Evolutionary conservation across 1,140 invertebrate species (phyloP).

Genomic region (Calliphora vicina): DNA sequence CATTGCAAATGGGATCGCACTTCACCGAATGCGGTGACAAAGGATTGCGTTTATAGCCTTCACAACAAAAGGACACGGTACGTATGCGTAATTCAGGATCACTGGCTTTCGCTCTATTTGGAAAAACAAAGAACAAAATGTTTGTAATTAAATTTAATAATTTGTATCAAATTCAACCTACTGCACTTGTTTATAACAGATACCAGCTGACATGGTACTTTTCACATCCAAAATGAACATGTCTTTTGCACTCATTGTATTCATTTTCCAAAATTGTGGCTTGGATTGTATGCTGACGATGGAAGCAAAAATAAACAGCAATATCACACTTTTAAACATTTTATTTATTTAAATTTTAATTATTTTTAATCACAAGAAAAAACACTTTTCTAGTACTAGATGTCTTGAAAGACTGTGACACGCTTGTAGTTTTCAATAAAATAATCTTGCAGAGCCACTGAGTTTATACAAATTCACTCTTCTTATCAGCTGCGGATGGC

Average conservation of each 20-base stretch:
- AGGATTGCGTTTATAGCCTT: constrained; percentile 46
- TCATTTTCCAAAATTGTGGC: constrained; percentile 40
- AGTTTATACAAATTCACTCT: background rate
- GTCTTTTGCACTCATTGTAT: constrained; percentile 34
- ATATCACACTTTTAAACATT: background rate
- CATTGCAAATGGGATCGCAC: constrained; percentile 67
- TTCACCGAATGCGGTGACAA: constrained; percentile 42
- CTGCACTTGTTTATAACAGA: constrained; percentile 66
- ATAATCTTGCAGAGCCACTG: background rate
- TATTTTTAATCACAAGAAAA: background rate
- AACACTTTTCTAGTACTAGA: background rate
- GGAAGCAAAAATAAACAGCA: background rate
- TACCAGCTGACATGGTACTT: constrained; percentile 50
- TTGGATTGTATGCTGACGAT: background rate
- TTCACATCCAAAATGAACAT: constrained; percentile 41
- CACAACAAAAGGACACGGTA: constrained; percentile 52
- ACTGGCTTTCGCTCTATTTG: constrained; percentile 42
- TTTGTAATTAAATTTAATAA: too few relatives aligned
- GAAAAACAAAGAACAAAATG: constrained; percentile 40
- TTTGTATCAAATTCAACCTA: too few relatives aligned
- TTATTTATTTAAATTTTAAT: background rate
- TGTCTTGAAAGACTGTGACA: background rate
- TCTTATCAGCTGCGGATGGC: background rate
- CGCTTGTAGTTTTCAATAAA: background rate
- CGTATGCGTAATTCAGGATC: constrained; percentile 48